Evolutionary conservation across 2,797 vertebrate species (phyloP).

Genomic region (Aphelocoma californica): DNA sequence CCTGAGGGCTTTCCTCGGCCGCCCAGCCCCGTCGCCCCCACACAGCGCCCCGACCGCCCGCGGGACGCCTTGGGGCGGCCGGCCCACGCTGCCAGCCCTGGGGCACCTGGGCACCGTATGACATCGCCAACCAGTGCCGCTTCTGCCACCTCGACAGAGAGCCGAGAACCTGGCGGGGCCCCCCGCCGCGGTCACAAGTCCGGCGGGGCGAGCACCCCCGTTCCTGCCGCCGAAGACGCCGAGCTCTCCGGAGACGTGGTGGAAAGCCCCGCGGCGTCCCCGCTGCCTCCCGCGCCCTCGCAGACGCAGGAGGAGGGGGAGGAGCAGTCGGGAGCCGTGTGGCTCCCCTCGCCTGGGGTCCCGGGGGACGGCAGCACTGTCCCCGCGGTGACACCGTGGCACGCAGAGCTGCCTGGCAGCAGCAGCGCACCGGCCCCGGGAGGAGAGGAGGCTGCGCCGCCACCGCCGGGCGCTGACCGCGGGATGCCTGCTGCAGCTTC

Average conservation of each 20-base stretch:
- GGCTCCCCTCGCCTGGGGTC: neutral
- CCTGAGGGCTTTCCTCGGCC: neutral
- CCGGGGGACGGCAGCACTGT: neutral
- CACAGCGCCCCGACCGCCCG: accelerated
- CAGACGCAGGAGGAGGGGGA: constrained; percentile 47
- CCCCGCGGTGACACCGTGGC: neutral
- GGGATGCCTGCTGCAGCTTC: neutral
- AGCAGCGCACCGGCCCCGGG: neutral
- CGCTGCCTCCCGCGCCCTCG: neutral
- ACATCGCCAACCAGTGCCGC: neutral
- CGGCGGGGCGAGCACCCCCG: neutral
- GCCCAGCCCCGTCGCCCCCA: neutral
- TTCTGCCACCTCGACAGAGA: constrained; percentile 1
- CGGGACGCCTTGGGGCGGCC: constrained; percentile 28
- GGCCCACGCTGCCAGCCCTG: neutral
- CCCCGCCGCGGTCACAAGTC: neutral
- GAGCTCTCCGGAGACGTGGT: constrained; percentile 27
- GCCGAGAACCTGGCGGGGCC: neutral
- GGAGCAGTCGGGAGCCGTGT: constrained; percentile 45
- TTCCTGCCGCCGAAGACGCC: neutral
- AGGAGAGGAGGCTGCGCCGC: neutral
- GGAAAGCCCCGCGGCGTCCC: neutral
- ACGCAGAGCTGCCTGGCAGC: neutral
- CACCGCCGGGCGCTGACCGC: neutral
- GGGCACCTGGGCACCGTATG: neutral